These are phyloP conservation scores for Rhynchonycteris naso DNA, from an alignment of 2,797 vertebrate species.

Conservation along the genomic window DNA sequence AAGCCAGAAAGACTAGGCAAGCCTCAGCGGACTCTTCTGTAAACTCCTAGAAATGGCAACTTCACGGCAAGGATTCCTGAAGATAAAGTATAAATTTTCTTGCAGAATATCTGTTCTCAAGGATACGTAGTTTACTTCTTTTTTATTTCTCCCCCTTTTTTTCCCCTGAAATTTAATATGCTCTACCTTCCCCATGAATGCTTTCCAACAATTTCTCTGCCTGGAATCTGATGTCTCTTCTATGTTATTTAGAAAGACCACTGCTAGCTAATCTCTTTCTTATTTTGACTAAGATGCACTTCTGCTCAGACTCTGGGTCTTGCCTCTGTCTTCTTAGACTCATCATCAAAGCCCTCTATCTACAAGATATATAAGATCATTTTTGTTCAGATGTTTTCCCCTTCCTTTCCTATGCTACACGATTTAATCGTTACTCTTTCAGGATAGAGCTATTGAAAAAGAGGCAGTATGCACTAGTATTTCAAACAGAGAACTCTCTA, in stretches of 20 bases:
- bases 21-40: not conserved
- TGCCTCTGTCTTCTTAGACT: not conserved
- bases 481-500: not conserved
- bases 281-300: not conserved
- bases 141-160: not conserved
- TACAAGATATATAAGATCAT: not conserved
- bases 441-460: not conserved
- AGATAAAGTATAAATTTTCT: not conserved
- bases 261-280: not conserved
- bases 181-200: not conserved
- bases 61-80: not conserved
- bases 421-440: slow-evolving; percentile 3
- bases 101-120: not conserved
- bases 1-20: not conserved
- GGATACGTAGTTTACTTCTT: not conserved
- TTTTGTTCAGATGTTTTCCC: not conserved
- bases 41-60: not conserved
- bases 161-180: not conserved
- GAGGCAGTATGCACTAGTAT: not conserved
- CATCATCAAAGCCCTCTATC: not conserved
- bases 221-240: not conserved
- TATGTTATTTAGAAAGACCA: not conserved
- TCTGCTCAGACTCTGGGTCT: not conserved
- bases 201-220: not conserved
- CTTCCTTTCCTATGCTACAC: not conserved